phyloP scores from a whole-genome alignment of 2,888 invertebrate genomes.

The Peribatodes rhomboidaria region DNA sequence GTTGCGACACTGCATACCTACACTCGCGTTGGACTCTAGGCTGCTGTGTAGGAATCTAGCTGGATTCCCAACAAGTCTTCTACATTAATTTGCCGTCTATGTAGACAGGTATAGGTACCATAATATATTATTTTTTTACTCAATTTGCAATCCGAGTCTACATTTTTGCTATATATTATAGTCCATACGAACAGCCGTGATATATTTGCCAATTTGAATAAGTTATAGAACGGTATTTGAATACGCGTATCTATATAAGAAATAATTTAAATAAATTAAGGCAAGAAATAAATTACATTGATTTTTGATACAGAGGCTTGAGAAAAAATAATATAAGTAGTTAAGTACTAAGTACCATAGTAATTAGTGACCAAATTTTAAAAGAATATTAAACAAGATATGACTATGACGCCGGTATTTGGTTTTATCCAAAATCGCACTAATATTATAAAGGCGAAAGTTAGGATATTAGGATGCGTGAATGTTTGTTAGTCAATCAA shows the following conservation, averaged over 20 bases:
- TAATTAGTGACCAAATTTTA: too few relatives aligned
- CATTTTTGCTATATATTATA: conserved; percentile 27
- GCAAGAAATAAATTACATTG: not conserved
- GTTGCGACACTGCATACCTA: conserved; percentile 39
- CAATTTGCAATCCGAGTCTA: conserved; percentile 23
- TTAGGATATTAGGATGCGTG: too few relatives aligned
- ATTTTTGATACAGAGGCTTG: not conserved
- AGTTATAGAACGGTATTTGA: conserved; percentile 9
- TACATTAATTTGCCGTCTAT: conserved; percentile 33
- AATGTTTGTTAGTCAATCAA: too few relatives aligned
- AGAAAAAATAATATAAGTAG: not conserved
- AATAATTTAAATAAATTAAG: conserved; percentile 6
- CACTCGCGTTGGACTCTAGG: conserved; percentile 16
- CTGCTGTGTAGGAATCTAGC: conserved; percentile 22
- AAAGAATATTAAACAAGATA: too few relatives aligned
- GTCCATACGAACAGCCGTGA: conserved; percentile 11
- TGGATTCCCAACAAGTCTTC: conserved; percentile 13
- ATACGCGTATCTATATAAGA: not conserved
- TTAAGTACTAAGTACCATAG: too few relatives aligned
- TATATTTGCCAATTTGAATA: conserved; percentile 23
- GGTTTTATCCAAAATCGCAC: too few relatives aligned
- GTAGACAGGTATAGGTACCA: conserved; percentile 20
- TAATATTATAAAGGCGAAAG: too few relatives aligned
- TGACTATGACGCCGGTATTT: too few relatives aligned
- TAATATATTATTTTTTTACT: conserved; percentile 30